A percentile compares a stretch with the other conserved stretches of the same genome.
phyloP scores from a whole-genome alignment of 2,888 invertebrate species.

The Entomobrya proxima region DNA sequence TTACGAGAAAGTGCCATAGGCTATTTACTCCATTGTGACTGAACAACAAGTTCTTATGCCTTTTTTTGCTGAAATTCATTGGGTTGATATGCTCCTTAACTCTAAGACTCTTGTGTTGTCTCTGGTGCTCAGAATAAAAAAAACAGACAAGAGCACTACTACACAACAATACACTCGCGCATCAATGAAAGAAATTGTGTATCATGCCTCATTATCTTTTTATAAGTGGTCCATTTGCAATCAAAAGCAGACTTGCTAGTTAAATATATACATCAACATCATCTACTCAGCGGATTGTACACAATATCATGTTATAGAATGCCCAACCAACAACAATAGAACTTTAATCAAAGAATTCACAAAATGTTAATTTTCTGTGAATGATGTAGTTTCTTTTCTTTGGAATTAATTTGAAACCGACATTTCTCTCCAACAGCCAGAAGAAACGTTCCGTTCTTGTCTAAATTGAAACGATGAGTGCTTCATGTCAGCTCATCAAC shows the following conservation, averaged over 20 bases:
- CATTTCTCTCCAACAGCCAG: background rate
- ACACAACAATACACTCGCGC: constrained; percentile 11
- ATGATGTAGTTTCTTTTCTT: constrained; percentile 21
- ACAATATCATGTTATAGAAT: background rate
- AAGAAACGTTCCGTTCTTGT: background rate
- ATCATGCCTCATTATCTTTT: constrained; percentile 55
- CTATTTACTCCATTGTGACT: constrained; percentile 35
- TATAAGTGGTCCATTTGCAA: constrained; percentile 36
- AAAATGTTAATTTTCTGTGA: constrained; percentile 57
- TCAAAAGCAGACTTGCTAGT: background rate
- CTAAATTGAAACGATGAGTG: constrained; percentile 1
- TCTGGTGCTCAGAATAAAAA: too few relatives aligned
- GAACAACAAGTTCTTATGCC: background rate
- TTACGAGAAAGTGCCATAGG: constrained; percentile 33
- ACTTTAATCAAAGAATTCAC: constrained; percentile 26
- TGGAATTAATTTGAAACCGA: background rate
- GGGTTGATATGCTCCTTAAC: too few relatives aligned
- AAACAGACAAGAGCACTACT: too few relatives aligned
- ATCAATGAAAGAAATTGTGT: constrained; percentile 49
- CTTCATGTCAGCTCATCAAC: background rate
- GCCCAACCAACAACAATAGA: background rate
- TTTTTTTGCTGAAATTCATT: background rate
- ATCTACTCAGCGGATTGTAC: background rate
- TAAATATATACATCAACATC: background rate
- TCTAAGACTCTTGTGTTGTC: too few relatives aligned